Evolutionary conservation across 2,888 invertebrate genomes (phyloP).

Genomic region (Phasia obesa): DNA sequence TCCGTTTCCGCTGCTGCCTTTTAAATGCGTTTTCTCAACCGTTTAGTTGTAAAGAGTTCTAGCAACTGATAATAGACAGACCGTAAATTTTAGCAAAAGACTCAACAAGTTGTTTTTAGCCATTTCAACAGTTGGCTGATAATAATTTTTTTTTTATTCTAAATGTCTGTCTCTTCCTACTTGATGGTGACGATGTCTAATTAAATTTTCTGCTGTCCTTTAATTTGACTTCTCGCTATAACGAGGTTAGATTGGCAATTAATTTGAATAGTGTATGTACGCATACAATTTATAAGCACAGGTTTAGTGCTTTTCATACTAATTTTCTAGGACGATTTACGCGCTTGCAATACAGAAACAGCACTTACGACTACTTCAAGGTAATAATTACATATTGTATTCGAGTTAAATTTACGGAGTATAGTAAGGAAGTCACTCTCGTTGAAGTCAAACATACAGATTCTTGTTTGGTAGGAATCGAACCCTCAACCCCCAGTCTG

Average conservation of each 20-base stretch:
- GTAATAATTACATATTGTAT: too few relatives aligned
- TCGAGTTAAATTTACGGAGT: too few relatives aligned
- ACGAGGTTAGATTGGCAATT: constrained; percentile 24
- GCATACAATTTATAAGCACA: too few relatives aligned
- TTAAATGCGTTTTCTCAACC: constrained; percentile 55
- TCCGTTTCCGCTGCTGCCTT: constrained; percentile 16
- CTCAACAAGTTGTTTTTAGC: constrained; percentile 57
- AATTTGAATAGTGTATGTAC: not conserved
- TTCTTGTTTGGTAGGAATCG: too few relatives aligned
- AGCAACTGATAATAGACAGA: constrained; percentile 50
- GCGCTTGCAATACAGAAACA: too few relatives aligned
- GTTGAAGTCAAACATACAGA: too few relatives aligned
- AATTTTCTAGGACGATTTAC: too few relatives aligned
- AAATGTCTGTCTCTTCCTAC: constrained; percentile 25
- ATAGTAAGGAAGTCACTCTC: too few relatives aligned
- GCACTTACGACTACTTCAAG: too few relatives aligned
- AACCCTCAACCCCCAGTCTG: too few relatives aligned
- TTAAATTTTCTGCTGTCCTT: constrained; percentile 54
- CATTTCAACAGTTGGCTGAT: constrained; percentile 43
- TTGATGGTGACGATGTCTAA: constrained; percentile 42
- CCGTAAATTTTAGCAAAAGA: constrained; percentile 32
- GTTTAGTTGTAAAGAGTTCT: constrained; percentile 38
- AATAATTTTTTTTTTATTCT: constrained; percentile 24
- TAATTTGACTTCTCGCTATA: constrained; percentile 25
- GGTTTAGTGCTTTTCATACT: too few relatives aligned